Evolutionary conservation across 2,113 vertebrate genomes (phyloP), one percentile per base, ranked within the genome.

Genomic region (Dipodomys ordii): DNA sequence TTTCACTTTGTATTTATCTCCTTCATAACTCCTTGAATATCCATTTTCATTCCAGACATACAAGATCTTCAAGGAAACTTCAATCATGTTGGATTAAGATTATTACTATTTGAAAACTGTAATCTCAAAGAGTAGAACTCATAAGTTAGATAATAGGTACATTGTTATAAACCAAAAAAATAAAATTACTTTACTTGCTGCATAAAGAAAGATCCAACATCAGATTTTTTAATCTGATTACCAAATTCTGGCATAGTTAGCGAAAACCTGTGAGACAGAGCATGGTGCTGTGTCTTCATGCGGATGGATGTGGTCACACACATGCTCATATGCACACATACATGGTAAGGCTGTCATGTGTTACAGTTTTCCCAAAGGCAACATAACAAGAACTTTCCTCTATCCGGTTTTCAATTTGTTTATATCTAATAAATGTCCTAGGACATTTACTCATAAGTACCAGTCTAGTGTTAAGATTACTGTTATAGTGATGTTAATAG

Each of bases 61-160:
- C 1, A 95, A 90, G 62, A 1, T 95, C 96, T 96, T 57, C 39
- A 95, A 81, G 94, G 91, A 78, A 67, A 35, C 27, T n/a, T 92
- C 90, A 77, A 18, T 94, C 49, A 90, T 10, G 8, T 23, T 7
- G 25, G 25, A 0, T 77, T 49, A 81, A 92, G 95, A 74, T 83
- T 94, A 76, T 77, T 93, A 87, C 23, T 57, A 13, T 68, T 95
- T 62, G 77, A 94, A 97, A 95, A 19, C 28, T 91, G 4, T 77
- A 77, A 57, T 57, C 11, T 18, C 53, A 57, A 12, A 49, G 12
- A 49, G 15, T 57, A 57, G 53, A 57, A 57, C 53, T 57, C 39
- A 57, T 57, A 2, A 57, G 15, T 18, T 49, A 95, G 83, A 89
- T 87, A 96, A 77, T 25, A 79, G 12, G 30, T 25, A 9, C 96